Evolutionary conservation across 2,797 vertebrate species (phyloP).

Genomic region (Cuniculus paca): DNA sequence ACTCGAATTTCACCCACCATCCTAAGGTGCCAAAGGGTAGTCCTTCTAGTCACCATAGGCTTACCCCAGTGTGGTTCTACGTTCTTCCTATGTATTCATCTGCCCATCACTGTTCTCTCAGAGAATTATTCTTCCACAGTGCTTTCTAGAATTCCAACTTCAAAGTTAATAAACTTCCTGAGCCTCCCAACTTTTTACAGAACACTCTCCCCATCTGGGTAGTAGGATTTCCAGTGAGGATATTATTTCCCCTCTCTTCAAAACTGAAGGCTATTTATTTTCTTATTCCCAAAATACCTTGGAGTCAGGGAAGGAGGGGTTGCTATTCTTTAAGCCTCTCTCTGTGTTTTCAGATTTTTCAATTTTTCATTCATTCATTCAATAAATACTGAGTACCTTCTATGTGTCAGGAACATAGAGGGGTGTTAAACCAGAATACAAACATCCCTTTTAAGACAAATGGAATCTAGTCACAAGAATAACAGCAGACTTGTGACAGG

Average conservation of each 20-base stretch:
- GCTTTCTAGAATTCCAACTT: not conserved
- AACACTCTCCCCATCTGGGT: not conserved
- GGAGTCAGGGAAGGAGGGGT: not conserved
- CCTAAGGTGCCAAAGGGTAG: not conserved
- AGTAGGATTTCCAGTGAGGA: not conserved
- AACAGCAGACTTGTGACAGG: not conserved
- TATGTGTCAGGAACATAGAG: constrained; percentile 10
- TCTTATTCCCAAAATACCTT: not conserved
- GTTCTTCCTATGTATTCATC: not conserved
- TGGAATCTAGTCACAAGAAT: not conserved
- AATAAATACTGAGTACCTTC: not conserved
- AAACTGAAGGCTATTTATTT: not conserved
- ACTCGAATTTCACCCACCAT: not conserved
- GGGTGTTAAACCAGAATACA: not conserved
- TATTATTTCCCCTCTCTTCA: not conserved
- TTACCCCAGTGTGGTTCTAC: not conserved
- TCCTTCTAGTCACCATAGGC: not conserved
- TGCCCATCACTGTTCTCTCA: not conserved
- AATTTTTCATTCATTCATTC: not conserved
- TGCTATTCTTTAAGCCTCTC: not conserved
- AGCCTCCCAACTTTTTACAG: not conserved
- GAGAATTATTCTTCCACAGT: not conserved
- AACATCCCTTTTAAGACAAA: constrained; percentile 23
- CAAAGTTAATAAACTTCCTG: constrained; percentile 25
- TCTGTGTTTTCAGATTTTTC: not conserved